phyloP scores from a whole-genome alignment of 2,113 vertebrate species.

The Steatornis caripensis region DNA sequence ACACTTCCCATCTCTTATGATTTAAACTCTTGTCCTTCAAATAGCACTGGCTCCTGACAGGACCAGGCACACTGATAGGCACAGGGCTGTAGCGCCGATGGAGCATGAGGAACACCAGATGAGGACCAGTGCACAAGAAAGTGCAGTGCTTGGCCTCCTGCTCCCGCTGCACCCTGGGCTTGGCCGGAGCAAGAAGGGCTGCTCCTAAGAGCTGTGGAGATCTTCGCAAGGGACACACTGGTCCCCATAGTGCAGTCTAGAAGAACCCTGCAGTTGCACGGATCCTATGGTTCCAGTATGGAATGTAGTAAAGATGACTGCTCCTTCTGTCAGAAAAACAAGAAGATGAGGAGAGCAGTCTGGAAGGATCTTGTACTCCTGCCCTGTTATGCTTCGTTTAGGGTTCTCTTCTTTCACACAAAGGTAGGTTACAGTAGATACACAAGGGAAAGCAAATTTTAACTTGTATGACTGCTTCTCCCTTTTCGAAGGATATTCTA shows the following conservation, averaged over 20 bases:
- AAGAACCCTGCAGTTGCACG: background rate
- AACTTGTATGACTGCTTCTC: background rate
- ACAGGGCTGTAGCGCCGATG: fast-evolving
- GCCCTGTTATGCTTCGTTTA: background rate
- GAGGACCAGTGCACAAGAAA: background rate
- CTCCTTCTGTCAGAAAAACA: background rate
- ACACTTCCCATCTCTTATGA: background rate
- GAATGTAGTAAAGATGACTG: background rate
- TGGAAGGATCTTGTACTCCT: background rate
- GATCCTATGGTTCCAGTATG: background rate
- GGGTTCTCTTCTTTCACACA: background rate
- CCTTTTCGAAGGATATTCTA: background rate
- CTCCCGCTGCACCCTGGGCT: background rate
- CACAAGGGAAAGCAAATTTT: background rate
- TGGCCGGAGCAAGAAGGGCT: background rate
- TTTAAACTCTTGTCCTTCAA: background rate
- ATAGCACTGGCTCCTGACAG: background rate
- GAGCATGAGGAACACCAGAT: background rate
- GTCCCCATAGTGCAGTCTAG: background rate
- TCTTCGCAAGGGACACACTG: background rate
- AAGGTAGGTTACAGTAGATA: background rate
- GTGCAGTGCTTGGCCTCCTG: background rate
- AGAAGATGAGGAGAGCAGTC: background rate
- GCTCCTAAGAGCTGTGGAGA: background rate
- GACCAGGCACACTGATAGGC: background rate